Base-by-base conservation (phyloP, 2,888 invertebrate genomes). In the Yponomeuta malinellus region DNA sequence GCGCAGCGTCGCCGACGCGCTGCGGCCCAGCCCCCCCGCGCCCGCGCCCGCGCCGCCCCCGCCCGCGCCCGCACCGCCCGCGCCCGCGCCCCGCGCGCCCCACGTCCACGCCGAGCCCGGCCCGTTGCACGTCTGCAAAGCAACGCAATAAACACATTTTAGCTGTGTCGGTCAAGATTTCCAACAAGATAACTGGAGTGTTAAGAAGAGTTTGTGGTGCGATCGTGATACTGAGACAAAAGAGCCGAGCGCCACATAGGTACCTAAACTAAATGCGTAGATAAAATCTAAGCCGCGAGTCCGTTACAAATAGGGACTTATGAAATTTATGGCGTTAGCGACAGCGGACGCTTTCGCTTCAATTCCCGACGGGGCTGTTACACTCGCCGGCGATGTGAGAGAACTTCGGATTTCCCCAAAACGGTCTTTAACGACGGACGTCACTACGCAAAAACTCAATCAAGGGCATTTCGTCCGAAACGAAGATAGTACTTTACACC, bases 31-130 rank as follows among this genome's bases (percentile, higher is more conserved):
- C 73, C 72, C 75, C 37, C 74, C 76, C 72, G 71, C 72, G 73
- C 87, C 81, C 63, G 89, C 84, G 75, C 87, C 86, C 72, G 85
- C 64, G 43, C 43, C 43, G 5, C 43, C 94, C 93, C 90, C 94
- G 93, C 69, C 43, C 81, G 82, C 94, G 93, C 69, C 43, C 81
- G 82, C 83, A 70, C 23, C 23, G 33, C 89, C 23, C 23, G 23
- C 87, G 72, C 89, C 89, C 23, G 90, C 89, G 48, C 63, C 63
- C 70, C 93, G 83, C 43, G 93, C 90, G 74, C 93, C 91, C 86
- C 94, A 92, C 73, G 94, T 93, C 90, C 94, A 93, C 69, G 94
- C 80, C 74, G 92, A 78, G 80, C 91, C 93, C 73, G 93, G 84
- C 68, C 93, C 83, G 87, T 92, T 83, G 87, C 93, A 88, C 78